Conservation (phyloP, 92 coral and sea anemone genomes). For the Epizoanthus ramosus region DNA sequence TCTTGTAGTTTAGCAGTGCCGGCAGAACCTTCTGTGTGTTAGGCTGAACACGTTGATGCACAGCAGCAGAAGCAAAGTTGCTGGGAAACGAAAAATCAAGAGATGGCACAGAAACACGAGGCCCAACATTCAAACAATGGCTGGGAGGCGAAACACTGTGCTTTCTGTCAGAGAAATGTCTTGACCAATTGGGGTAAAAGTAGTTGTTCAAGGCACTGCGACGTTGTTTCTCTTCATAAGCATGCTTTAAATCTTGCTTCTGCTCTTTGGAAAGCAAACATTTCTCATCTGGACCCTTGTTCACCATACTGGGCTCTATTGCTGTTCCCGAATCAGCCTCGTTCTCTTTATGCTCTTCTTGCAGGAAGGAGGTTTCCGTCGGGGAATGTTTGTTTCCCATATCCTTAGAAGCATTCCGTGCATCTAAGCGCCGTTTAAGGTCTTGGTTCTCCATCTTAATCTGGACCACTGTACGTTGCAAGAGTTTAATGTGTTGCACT, state of each 20-base stretch:
- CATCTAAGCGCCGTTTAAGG: constrained; percentile 13
- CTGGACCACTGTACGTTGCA: constrained; percentile 77
- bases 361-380: neutral
- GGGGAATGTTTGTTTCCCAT: neutral
- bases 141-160: constrained; percentile 7
- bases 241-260: neutral
- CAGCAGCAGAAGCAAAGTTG: neutral
- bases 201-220: neutral
- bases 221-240: neutral
- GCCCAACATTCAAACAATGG: neutral
- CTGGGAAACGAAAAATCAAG: constrained; percentile 4
- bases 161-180: constrained; percentile 7
- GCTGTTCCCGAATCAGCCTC: neutral
- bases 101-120: neutral
- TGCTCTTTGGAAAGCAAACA: constrained; percentile 10
- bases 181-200: constrained; percentile 15
- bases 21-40: constrained; percentile 24
- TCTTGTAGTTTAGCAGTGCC: constrained; percentile 22
- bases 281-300: neutral
- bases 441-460: constrained; percentile 66
- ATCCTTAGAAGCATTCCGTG: constrained; percentile 5
- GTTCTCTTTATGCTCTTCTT: constrained; percentile 10
- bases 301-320: neutral
- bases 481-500: constrained; percentile 78
- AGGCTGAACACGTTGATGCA: neutral